phyloP scores from a whole-genome alignment of 2,113 vertebrate genomes.

The Carettochelys insculpta region DNA sequence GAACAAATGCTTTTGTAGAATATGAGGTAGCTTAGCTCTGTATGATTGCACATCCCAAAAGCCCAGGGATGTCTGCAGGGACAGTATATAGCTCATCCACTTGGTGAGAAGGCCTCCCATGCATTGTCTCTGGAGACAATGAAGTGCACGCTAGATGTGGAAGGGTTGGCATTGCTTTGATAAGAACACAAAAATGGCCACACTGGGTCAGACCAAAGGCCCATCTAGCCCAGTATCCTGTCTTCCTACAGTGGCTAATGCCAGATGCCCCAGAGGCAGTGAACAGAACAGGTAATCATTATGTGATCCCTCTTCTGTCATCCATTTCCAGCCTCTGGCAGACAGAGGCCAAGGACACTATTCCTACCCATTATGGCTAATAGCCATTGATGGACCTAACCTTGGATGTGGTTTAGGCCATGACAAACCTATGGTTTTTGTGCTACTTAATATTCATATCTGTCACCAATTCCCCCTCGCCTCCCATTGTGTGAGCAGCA shows the following conservation, averaged over 20 bases:
- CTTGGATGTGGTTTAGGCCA: not conserved
- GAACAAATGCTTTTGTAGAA: not conserved
- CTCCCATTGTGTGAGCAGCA: not conserved
- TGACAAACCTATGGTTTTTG: not conserved
- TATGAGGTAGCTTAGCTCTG: not conserved
- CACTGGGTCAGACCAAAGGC: no score
- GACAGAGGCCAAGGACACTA: no score
- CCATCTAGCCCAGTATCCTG: no score
- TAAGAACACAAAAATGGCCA: no score
- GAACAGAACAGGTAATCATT: no score
- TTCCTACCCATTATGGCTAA: no score
- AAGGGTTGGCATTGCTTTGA: not conserved
- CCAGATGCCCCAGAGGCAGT: no score
- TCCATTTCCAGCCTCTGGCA: no score
- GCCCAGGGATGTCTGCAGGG: not conserved
- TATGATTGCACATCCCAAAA: not conserved
- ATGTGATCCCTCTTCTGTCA: no score
- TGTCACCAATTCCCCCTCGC: not conserved
- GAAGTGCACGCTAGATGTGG: not conserved
- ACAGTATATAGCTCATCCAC: rapidly evolving
- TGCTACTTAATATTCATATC: not conserved
- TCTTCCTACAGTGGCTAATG: no score
- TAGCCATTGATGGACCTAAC: no score
- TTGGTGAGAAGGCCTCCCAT: no score
- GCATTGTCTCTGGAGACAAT: not conserved